Conservation (phyloP, 1,140 invertebrate species). For the Hypothenemus hampei region DNA sequence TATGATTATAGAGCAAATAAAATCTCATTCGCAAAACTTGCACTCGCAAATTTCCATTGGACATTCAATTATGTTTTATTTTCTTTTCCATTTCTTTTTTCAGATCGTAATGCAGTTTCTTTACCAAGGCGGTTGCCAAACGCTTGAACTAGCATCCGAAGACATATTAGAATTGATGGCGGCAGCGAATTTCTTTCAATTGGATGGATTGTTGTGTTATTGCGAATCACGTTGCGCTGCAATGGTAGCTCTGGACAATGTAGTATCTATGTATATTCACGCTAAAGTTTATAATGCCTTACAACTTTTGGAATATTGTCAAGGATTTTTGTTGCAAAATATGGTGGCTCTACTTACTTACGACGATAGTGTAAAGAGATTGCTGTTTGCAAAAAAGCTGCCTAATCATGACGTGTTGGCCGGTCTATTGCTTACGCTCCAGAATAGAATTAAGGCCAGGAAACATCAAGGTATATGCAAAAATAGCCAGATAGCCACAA, state of each 20-base stretch:
- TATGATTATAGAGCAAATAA: no score
- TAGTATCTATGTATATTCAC: slow-evolving; percentile 89
- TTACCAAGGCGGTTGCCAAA: slow-evolving; percentile 80
- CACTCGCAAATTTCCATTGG: no score
- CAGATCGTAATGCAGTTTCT: slow-evolving; percentile 90
- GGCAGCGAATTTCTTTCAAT: slow-evolving; percentile 86
- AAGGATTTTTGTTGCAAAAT: slow-evolving; percentile 83
- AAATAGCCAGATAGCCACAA: slow-evolving; percentile 3
- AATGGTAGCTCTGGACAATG: slow-evolving; percentile 80
- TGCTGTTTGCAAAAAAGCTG: slow-evolving; percentile 83
- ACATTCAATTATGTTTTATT: no score
- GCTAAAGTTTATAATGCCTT: slow-evolving; percentile 87
- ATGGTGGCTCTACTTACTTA: slow-evolving; percentile 89
- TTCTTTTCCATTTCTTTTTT: no score
- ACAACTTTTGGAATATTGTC: slow-evolving; percentile 82
- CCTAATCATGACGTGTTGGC: slow-evolving; percentile 86
- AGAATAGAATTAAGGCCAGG: slow-evolving; percentile 69
- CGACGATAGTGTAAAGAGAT: slow-evolving; percentile 82
- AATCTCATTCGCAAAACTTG: no score
- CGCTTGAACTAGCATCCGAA: slow-evolving; percentile 67
- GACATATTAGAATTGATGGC: slow-evolving; percentile 86
- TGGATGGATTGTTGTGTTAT: slow-evolving; percentile 77
- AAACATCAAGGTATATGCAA: slow-evolving; percentile 36
- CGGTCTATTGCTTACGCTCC: slow-evolving; percentile 72
- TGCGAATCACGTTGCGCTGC: slow-evolving; percentile 81